These are phyloP conservation scores for Nephrotoma appendiculata DNA, from an alignment of 2,888 invertebrate genomes.

Conservation along the genomic window DNA sequence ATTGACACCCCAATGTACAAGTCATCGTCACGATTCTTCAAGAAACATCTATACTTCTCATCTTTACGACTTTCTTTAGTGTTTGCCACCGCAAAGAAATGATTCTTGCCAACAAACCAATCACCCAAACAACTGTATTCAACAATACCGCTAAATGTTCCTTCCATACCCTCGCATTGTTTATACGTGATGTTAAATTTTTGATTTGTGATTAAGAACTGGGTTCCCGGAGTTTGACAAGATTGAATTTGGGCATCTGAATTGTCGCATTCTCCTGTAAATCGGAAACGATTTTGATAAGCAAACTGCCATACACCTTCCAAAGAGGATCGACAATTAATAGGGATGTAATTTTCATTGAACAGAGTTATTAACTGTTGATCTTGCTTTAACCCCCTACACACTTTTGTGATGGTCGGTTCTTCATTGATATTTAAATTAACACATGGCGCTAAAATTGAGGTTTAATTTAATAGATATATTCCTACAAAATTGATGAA, in stretches of 20 bases:
- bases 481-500: not conserved
- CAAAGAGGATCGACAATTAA: conserved; percentile 81
- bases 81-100: conserved; percentile 94
- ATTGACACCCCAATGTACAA: conserved; percentile 83
- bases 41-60: conserved; percentile 86
- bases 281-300: conserved; percentile 77
- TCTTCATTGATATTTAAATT: conserved; percentile 45
- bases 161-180: conserved; percentile 77
- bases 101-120: conserved; percentile 92
- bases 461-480: not conserved
- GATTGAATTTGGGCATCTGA: conserved; percentile 82
- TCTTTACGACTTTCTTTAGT: conserved; percentile 91
- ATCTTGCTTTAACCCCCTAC: conserved; percentile 55
- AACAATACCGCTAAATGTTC: conserved; percentile 80
- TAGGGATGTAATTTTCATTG: conserved; percentile 77
- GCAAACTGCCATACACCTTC: conserved; percentile 97
- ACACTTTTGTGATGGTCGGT: conserved; percentile 63
- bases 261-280: conserved; percentile 82
- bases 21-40: conserved; percentile 89
- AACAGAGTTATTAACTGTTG: conserved; percentile 75
- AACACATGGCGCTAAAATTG: conserved; percentile 50
- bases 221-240: conserved; percentile 91
- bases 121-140: conserved; percentile 88
- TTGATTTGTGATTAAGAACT: conserved; percentile 91
- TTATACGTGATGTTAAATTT: conserved; percentile 92